Evolutionary conservation across 2,113 vertebrate genomes (phyloP), one percentile per base, ranked within the genome.

Genomic region (Coregonus clupeaformis): DNA sequence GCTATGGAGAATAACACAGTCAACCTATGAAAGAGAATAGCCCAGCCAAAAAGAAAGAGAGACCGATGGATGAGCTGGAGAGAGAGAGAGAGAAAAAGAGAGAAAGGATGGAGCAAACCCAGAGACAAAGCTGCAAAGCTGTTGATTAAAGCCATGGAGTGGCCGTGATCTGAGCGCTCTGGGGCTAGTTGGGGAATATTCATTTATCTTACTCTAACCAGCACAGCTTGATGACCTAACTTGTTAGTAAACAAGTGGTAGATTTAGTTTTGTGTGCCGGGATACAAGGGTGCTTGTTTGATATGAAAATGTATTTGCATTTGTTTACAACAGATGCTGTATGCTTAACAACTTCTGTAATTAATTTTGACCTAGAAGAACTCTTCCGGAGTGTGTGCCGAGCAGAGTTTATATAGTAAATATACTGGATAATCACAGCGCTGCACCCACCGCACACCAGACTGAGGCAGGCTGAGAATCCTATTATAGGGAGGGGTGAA

Each of bases 301-400:
- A 90, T 90, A 89, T 85, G 68, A 86, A 87, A 90, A 89, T 86
- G 75, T 84, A 90, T 90, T 92, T 90, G 85, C 80, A 81, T 91
- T 90, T 92, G 90, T 92, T 91, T 91, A 91, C 90, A 89, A 85
- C 88, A 91, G 86, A 90, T 90, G 90, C 85, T 90, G 85, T 89
- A 82, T 87, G 85, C 88, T 90, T 85, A 91, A 87, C 86, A 89
- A 85, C 85, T 88, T 86, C 74, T 80, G 82, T 91, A 91, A 92
- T 94, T 92, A 89, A 90, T 90, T 91, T 89, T 88, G 89, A 91
- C 90, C 90, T 78, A 68, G 67, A 36, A 24, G 32, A 68, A 68
- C 42, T 68, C 20, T 45, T 68, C 67, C 76, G 42, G 77, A 76
- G 76, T 69, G 76, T 84, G 72, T 73, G 80, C 76, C 2, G 68